These are phyloP conservation scores for Orientallactaga sibirica DNA, from an alignment of 2,797 vertebrate genomes.

Conservation along the genomic window DNA sequence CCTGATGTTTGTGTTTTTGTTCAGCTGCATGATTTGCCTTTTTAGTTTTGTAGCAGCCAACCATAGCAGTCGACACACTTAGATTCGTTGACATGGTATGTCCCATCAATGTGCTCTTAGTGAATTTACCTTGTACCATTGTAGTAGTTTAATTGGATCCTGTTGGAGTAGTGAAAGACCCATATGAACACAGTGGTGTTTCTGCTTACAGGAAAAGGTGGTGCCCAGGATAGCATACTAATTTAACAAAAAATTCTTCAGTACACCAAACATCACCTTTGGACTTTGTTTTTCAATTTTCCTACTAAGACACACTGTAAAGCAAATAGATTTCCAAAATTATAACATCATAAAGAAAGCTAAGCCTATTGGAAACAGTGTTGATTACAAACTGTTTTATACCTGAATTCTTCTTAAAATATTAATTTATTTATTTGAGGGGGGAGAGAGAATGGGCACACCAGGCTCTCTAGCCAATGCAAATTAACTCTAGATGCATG, in stretches of 20 bases:
- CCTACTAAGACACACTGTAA: background rate
- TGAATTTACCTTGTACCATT: background rate
- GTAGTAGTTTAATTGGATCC: background rate
- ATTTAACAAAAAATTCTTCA: constrained; percentile 21
- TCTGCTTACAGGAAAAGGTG: background rate
- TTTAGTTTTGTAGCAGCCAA: background rate
- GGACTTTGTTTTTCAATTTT: constrained; percentile 42
- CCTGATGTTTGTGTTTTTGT: background rate
- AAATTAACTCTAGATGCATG: too few species aligned
- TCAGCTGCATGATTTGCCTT: background rate
- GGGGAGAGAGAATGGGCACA: too few species aligned
- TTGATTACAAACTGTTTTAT: background rate
- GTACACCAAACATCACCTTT: background rate
- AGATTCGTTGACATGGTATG: background rate
- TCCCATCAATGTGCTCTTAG: background rate
- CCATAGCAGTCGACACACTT: background rate
- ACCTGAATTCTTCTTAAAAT: background rate
- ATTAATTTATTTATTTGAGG: too few species aligned
- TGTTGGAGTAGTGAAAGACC: constrained; percentile 1
- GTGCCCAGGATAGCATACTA: background rate
- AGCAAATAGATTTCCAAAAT: background rate
- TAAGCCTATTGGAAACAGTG: constrained; percentile 28
- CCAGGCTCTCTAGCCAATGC: too few species aligned
- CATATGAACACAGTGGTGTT: background rate
- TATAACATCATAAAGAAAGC: constrained; percentile 38